Percentiles rank a stretch among this genome's conserved stretches.
These are phyloP conservation scores for Eulithis testata DNA, from an alignment of 2,888 invertebrate genomes.

Conservation along the genomic window DNA sequence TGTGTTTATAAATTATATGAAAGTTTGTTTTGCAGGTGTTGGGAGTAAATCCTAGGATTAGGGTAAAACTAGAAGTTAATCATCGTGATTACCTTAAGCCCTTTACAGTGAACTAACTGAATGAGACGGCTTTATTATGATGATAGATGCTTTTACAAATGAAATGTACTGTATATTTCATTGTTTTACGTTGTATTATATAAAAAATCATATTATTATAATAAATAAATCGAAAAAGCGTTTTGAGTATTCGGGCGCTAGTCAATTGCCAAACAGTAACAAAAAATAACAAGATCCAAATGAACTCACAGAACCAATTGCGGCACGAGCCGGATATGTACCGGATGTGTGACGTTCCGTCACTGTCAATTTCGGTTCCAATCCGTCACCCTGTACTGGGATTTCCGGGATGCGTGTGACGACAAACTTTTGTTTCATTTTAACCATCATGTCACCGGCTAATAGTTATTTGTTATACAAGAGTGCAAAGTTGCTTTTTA, in stretches of 20 bases:
- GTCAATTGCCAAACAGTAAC: too few species aligned
- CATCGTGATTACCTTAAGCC: conserved; percentile 6
- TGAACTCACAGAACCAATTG: too few species aligned
- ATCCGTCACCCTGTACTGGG: not conserved
- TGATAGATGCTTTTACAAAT: too few species aligned
- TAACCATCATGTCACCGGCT: too few species aligned
- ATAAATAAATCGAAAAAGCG: too few species aligned
- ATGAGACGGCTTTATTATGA: not conserved
- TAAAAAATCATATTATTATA: too few species aligned
- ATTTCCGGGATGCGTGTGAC: not conserved
- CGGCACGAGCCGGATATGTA: not conserved
- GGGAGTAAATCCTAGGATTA: conserved; percentile 7
- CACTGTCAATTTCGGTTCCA: not conserved
- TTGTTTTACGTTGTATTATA: too few species aligned
- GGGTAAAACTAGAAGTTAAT: conserved; percentile 8
- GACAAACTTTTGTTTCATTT: not conserved
- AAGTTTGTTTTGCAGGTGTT: not conserved
- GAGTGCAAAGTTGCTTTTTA: too few species aligned
- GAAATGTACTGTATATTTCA: too few species aligned
- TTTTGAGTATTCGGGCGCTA: too few species aligned
- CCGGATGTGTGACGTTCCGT: conserved; percentile 3
- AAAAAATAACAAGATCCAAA: too few species aligned
- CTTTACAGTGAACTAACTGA: conserved; percentile 1
- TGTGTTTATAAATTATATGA: conserved; percentile 1
- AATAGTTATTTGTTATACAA: too few species aligned